Base-by-base conservation (phyloP, 2,888 invertebrate species). In the Sesia apiformis region DNA sequence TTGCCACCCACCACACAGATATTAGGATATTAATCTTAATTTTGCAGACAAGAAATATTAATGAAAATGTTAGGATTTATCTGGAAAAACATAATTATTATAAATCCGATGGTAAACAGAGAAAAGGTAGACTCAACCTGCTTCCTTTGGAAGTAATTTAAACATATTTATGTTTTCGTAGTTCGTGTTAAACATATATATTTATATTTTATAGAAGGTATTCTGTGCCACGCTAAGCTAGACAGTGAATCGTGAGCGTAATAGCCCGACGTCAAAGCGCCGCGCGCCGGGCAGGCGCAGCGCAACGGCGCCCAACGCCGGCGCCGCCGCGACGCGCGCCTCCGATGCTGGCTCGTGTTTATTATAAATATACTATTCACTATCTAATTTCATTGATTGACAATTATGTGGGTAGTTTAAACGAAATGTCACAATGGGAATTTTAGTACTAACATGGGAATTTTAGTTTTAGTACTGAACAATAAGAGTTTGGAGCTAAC, bases 261-360 rank as follows among this genome's bases (percentile, higher is more conserved):
- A n/a, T 46, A n/a, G 43, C 51, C 38, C 52, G 38, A 40, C 52
- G 39, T 8, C n/a, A 55, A 59, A 63, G 61, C 63, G 38, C 57
- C 40, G n/a, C n/a, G n/a, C n/a, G 58, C 50, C 53, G 64, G 56
- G 57, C 59, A 60, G 58, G 59, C 56, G 59, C 62, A 54, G 41
- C 51, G 39, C 40, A 8, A 43, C 51, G 52, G 39, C 46, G 49
- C 55, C 50, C 53, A 52, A 39, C 53, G 54, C 61, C 62, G 58
- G 60, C 67, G 66, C 63, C 64, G 46, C 46, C 23, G 46, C 3
- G 46, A 46, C 46, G 46, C 46, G 46, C 46, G 46, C 8, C 46
- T 46, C 8, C 8, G 4, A 46, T 8, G 8, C 4, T 46, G 23
- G 23, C 46, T 7, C n/a, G 8, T 46, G 23, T 46, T 46, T 46